Evolutionary conservation across 2,113 vertebrate species (phyloP).

Genomic region (Morone chrysops): DNA sequence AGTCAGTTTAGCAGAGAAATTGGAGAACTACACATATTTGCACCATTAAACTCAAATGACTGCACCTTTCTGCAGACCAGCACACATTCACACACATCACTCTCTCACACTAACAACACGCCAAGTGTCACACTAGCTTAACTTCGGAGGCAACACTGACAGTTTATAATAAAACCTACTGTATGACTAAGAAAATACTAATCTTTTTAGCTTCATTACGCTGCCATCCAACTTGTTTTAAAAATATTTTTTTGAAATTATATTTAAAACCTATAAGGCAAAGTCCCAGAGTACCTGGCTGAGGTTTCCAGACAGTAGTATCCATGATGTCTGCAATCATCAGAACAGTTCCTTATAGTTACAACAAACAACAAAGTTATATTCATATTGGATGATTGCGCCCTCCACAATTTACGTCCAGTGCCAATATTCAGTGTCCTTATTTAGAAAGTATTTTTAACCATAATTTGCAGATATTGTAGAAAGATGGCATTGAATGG

Average conservation of each 20-base stretch:
- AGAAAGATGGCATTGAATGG: too few relatives aligned
- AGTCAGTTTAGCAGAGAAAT: constrained; percentile 48
- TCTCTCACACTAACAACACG: not conserved
- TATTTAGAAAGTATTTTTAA: too few relatives aligned
- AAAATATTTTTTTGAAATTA: constrained; percentile 5
- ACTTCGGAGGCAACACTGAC: not conserved
- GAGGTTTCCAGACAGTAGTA: not conserved
- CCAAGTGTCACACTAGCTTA: constrained; percentile 2
- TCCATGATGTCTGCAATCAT: constrained; percentile 13
- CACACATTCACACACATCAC: constrained; percentile 11
- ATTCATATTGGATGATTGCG: not conserved
- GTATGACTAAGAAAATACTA: constrained; percentile 8
- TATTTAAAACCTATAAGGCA: not conserved
- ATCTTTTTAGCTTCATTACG: constrained; percentile 19
- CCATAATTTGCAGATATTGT: too few relatives aligned
- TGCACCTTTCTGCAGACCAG: constrained; percentile 31
- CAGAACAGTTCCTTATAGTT: not conserved
- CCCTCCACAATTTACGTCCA: not conserved
- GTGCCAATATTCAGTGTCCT: not conserved
- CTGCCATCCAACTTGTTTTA: constrained; percentile 17
- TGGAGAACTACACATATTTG: constrained; percentile 45
- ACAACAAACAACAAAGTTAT: not conserved
- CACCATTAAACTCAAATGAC: constrained; percentile 45
- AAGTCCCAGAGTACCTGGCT: not conserved
- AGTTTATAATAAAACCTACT: not conserved